phyloP scores from a whole-genome alignment of 2,888 invertebrate genomes.

The Falcaria lacertinaria region DNA sequence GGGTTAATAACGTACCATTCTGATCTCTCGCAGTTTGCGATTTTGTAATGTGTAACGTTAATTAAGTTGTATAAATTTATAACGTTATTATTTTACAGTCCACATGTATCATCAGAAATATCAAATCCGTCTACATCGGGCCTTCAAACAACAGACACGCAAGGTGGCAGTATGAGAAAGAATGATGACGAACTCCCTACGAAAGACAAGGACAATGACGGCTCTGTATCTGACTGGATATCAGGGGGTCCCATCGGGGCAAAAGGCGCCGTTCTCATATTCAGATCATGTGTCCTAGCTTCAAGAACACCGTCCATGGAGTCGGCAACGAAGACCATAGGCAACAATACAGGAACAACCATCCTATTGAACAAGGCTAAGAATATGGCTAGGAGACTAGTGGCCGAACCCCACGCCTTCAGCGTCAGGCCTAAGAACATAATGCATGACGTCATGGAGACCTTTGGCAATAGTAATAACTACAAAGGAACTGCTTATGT shows the following conservation, averaged over 20 bases:
- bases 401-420: slow-evolving; percentile 64
- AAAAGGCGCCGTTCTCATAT: slow-evolving; percentile 82
- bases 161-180: slow-evolving; percentile 63
- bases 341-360: slow-evolving; percentile 64
- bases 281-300: slow-evolving; percentile 83
- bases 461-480: slow-evolving; percentile 58
- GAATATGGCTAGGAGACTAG: slow-evolving; percentile 65
- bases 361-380: slow-evolving; percentile 69
- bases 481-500: slow-evolving; percentile 53
- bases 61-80: too few species aligned
- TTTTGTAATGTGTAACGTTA: neutral
- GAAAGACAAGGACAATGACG: slow-evolving; percentile 51
- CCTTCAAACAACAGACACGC: slow-evolving; percentile 45
- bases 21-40: neutral
- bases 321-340: slow-evolving; percentile 61
- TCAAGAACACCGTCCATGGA: slow-evolving; percentile 64
- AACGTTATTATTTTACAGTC: slow-evolving; percentile 54
- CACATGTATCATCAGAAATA: slow-evolving; percentile 72
- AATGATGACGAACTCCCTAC: slow-evolving; percentile 47
- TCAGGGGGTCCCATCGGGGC: slow-evolving; percentile 81
- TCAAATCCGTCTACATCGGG: slow-evolving; percentile 71
- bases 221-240: slow-evolving; percentile 72
- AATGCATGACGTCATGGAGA: slow-evolving; percentile 75
- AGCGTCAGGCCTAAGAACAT: slow-evolving; percentile 63
- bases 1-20: neutral